Evolutionary conservation across 2,797 vertebrate genomes (phyloP).

Genomic region (Neoniphon sammara): DNA sequence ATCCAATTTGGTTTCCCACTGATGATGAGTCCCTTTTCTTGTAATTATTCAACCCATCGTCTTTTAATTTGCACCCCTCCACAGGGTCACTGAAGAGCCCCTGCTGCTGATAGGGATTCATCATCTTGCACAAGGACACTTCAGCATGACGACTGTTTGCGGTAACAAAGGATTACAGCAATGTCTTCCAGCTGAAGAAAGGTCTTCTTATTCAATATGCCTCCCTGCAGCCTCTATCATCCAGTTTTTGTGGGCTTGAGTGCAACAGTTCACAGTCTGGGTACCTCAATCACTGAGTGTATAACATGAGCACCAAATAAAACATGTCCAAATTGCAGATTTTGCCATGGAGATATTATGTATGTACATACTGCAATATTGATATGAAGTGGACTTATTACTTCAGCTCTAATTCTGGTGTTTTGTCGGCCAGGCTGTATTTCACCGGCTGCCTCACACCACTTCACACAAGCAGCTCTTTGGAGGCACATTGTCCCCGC

Average conservation of each 20-base stretch:
- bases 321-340: not conserved
- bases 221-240: not conserved
- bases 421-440: slow-evolving; percentile 6
- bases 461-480: slow-evolving; percentile 55
- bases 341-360: not conserved
- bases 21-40: slow-evolving; percentile 5
- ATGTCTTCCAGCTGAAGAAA: slow-evolving; percentile 7
- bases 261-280: not conserved
- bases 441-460: slow-evolving; percentile 36
- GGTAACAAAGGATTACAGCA: not conserved
- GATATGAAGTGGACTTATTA: slow-evolving; percentile 5
- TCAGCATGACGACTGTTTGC: slow-evolving; percentile 36
- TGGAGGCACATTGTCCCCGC: slow-evolving; percentile 42
- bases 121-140: slow-evolving; percentile 38
- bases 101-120: slow-evolving; percentile 14
- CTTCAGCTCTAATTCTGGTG: slow-evolving; percentile 12
- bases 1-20: not conserved
- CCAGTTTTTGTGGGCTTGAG: slow-evolving; percentile 12
- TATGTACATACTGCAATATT: not conserved
- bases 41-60: not conserved
- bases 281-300: not conserved
- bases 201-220: not conserved
- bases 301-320: slow-evolving; percentile 6
- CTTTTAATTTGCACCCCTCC: slow-evolving; percentile 14
- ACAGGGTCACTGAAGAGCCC: not conserved